Evolutionary conservation across 2,113 vertebrate genomes (phyloP).

Genomic region (Hiodon tergisus): DNA sequence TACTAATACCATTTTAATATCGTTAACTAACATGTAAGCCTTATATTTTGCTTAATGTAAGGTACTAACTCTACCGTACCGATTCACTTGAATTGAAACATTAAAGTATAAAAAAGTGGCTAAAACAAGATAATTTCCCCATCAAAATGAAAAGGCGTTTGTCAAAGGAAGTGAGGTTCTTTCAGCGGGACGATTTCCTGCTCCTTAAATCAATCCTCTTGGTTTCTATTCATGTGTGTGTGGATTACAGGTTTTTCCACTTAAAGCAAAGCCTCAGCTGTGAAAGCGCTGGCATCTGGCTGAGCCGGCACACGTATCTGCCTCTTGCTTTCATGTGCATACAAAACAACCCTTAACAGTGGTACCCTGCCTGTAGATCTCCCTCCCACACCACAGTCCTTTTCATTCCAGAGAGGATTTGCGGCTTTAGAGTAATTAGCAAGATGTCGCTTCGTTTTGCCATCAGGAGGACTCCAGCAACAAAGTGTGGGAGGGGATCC

Average conservation of each 20-base stretch:
- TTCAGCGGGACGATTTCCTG: slow-evolving; percentile 30
- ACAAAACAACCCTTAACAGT: slow-evolving; percentile 45
- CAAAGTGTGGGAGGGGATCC: slow-evolving; percentile 32
- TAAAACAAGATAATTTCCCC: no score
- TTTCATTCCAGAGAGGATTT: slow-evolving; percentile 44
- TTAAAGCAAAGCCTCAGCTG: slow-evolving; percentile 34
- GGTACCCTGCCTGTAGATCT: slow-evolving; percentile 40
- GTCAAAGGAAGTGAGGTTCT: slow-evolving; percentile 21
- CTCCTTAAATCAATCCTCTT: slow-evolving; percentile 24
- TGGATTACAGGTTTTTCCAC: slow-evolving; percentile 41
- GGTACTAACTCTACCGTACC: background rate
- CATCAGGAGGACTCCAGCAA: slow-evolving; percentile 25
- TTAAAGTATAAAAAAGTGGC: no score
- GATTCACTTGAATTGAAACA: no score
- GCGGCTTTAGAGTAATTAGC: slow-evolving; percentile 47
- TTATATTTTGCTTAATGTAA: background rate
- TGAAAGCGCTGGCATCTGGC: slow-evolving; percentile 36
- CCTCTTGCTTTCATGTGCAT: slow-evolving; percentile 33
- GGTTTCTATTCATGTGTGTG: slow-evolving; percentile 33
- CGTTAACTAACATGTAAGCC: background rate
- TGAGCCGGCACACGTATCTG: slow-evolving; percentile 34
- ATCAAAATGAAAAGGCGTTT: background rate
- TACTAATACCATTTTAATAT: background rate
- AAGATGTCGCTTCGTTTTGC: slow-evolving; percentile 33
- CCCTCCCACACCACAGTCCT: slow-evolving; percentile 23